Conservation (phyloP, 2,113 vertebrate species). For the Poeciliopsis retropinna region DNA sequence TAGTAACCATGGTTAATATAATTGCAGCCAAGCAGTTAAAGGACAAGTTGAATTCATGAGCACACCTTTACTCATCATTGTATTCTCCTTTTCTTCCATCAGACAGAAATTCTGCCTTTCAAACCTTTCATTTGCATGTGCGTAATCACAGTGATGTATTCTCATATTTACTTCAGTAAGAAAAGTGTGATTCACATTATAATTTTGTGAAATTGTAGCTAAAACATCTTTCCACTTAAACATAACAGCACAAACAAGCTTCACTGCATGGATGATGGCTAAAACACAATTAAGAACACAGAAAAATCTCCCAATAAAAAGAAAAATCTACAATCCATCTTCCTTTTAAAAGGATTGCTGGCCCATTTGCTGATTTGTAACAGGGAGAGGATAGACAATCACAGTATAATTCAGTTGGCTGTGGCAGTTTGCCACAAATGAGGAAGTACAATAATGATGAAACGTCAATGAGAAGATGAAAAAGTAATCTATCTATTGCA, state of each 20-base stretch:
- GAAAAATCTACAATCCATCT: background rate
- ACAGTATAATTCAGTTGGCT: constrained; percentile 67
- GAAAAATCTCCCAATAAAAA: constrained; percentile 15
- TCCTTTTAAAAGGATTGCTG: constrained; percentile 4
- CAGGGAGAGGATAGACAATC: constrained; percentile 68
- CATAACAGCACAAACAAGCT: constrained; percentile 27
- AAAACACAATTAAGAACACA: background rate
- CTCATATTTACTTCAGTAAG: constrained; percentile 31
- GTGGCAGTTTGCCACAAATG: constrained; percentile 55
- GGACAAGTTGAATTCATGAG: background rate
- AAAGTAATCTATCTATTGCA: constrained; percentile 75
- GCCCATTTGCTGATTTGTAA: constrained; percentile 8
- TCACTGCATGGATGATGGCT: constrained; percentile 1
- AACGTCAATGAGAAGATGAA: constrained; percentile 78
- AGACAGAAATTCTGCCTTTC: constrained; percentile 5
- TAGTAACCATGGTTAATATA: constrained; percentile 12
- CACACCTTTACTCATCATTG: background rate
- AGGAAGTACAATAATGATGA: constrained; percentile 69
- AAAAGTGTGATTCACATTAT: constrained; percentile 28
- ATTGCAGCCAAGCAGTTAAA: constrained; percentile 2
- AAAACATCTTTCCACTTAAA: constrained; percentile 9
- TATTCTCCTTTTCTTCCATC: constrained; percentile 2
- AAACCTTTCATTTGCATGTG: constrained; percentile 33
- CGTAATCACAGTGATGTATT: constrained; percentile 17
- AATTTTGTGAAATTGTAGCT: constrained; percentile 27